Evolutionary conservation across 2,888 invertebrate genomes (phyloP), one percentile per base, ranked within the genome.

Genomic region (Cryptus armator): DNA sequence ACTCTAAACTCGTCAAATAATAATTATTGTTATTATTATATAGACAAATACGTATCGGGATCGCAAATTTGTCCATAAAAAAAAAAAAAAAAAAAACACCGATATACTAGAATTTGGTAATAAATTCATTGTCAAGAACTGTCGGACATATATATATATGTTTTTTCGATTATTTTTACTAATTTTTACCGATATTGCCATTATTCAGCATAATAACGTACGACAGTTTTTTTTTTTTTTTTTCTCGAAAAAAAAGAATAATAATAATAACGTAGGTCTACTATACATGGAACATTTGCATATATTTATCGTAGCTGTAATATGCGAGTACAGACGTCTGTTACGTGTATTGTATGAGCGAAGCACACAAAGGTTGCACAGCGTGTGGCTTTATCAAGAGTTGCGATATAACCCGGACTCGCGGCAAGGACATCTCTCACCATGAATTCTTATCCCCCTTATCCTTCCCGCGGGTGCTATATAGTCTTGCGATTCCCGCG

Each of bases 361-460:
- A 32, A 7, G 5, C 29, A 14, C 76, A 46, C 70, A 70, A 29
- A 46, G 68, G 59, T 56, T 59, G 43, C 44, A 24, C 64, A 71
- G 44, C 51, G 44, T 53, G 19, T 6, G 29, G 12, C 32, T 53
- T 59, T 56, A 48, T 51, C 59, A 24, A 24, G 16, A 79, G 53
- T 48, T 44, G 68, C 56, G 81, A n/a, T 46, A 59, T 19, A 59
- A 53, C 46, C 56, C 24, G 56, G 24, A 56, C 37, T 56, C 66
- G 29, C 48, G 44, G 59, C 81, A 81, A 81, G 81, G 81, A 59
- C 81, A 68, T 75, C 19, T 74, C 48, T 56, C 59, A 16, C 62
- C 59, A 59, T 74, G 68, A 81, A 81, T 75, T 81, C 74, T 81
- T 75, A 75, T 81, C 67, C 72, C 53, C 32, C 37, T 75, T 68